A percentile compares a stretch with the other conserved stretches of the same genome.
phyloP scores from a whole-genome alignment of 2,797 vertebrate genomes.

The Platyrinchus mystaceus region DNA sequence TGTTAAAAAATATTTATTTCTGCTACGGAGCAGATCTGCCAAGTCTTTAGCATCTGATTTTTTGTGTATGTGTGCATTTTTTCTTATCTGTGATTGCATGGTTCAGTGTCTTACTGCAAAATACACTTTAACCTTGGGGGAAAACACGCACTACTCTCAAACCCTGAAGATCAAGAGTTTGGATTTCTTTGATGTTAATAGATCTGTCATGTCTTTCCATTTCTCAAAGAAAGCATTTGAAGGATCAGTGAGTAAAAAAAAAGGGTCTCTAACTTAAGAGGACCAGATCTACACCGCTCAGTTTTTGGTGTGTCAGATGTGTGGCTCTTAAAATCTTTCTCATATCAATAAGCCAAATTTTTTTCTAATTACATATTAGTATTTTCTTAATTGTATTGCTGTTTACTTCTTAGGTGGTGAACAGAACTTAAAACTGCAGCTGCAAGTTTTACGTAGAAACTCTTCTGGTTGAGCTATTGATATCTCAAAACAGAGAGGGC shows the following conservation, averaged over 20 bases:
- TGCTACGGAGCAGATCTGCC: not conserved
- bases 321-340: not conserved
- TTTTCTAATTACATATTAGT: not conserved
- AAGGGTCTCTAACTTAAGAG: not conserved
- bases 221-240: not conserved
- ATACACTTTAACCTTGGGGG: not conserved
- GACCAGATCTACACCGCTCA: not conserved
- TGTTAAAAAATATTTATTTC: not conserved
- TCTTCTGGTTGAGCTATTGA: not conserved
- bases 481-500: not conserved
- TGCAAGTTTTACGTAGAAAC: not conserved
- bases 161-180: not conserved
- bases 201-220: not conserved
- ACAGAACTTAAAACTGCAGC: not conserved
- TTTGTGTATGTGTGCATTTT: not conserved
- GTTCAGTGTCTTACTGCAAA: not conserved
- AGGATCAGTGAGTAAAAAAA: not conserved
- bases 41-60: not conserved
- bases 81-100: not conserved
- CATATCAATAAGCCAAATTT: not conserved
- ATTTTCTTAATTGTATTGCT: not conserved
- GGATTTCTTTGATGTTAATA: slow-evolving; percentile 12
- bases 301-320: not conserved
- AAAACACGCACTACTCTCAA: not conserved
- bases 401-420: not conserved